Base-by-base conservation (phyloP, 2,113 vertebrate genomes). In the Dryoscopus gambensis region DNA sequence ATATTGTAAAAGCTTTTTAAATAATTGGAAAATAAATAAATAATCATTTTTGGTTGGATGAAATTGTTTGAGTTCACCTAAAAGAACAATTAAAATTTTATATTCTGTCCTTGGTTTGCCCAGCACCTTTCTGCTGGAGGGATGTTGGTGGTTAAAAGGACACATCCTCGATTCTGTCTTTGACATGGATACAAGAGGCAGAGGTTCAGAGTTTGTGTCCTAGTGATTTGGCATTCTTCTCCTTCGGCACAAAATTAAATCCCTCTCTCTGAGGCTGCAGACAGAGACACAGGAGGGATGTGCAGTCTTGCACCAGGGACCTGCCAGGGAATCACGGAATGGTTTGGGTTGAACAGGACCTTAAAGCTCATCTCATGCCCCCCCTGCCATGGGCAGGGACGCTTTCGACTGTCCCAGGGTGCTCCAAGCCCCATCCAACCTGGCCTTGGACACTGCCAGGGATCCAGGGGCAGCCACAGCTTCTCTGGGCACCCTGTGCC, bases 331-430 rank as follows among this genome's bases (percentile, higher is more conserved):
- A 44, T 5, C 63, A 6, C 33, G 59, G 27, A 33, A 15, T 8
- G 44, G 18, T 44, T 59, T 44, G 31, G 13, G 25, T 5, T 44
- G 17, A 12, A 37, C 42, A 44, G 46, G 46, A 37, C 31, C 13
- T 31, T 59, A 27, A 68, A 60, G 2, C 11, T 37, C 37, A 33
- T 44, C 53, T 1, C 5, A 15, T 86, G 44, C 27, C 63, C 37
- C 7, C 12, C 16, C 30, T 65, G 24, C 24, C 10, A 3, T 20
- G 70, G 55, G 10, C 52, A 86, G 37, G 31, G 25, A 44, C 62
- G 9, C 5, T 17, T 59, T 12, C 31, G 37, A 0, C 62, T 12
- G 0, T 31, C 17, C 65, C 56, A 55, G 56, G n/a, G 0, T 47
- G 49, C 13, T 49, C 59, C 24, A 33, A 28, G 15, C 18, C 25